Evolutionary conservation across 2,797 vertebrate species (phyloP).

Genomic region (Prionace glauca): DNA sequence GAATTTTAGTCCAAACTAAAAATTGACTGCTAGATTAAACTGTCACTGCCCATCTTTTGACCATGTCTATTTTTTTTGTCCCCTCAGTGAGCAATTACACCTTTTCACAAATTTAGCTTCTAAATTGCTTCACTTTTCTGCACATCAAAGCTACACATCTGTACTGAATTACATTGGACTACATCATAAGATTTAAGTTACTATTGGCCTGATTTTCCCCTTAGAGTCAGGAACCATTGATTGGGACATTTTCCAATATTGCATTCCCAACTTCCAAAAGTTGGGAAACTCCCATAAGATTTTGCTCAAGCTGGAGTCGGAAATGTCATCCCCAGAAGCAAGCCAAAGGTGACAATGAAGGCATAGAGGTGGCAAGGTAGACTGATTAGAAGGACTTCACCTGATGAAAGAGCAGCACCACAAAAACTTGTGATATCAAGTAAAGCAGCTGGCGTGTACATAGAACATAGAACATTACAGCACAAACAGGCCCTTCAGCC

Average conservation of each 20-base stretch:
- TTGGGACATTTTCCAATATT: background rate
- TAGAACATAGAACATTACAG: no score
- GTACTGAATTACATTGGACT: background rate
- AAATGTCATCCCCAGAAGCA: background rate
- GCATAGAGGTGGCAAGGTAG: background rate
- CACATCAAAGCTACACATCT: background rate
- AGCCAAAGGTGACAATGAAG: background rate
- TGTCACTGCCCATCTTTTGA: background rate
- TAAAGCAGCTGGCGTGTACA: no score
- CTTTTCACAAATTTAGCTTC: background rate
- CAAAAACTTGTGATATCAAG: no score
- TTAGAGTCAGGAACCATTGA: background rate
- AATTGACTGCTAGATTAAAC: background rate
- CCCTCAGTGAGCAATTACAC: no score
- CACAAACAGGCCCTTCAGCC: no score
- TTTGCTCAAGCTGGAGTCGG: background rate
- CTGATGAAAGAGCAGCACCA: no score
- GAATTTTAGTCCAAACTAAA: background rate
- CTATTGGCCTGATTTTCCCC: background rate
- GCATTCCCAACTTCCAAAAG: background rate
- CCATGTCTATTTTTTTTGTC: background rate
- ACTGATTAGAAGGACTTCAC: no score
- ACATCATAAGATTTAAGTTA: background rate
- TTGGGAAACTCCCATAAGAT: background rate
- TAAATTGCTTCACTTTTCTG: background rate